Percentiles rank a stretch among this genome's conserved stretches.
Evolutionary conservation across 2,888 invertebrate species (phyloP).

Genomic region (Junonia oenone): DNA sequence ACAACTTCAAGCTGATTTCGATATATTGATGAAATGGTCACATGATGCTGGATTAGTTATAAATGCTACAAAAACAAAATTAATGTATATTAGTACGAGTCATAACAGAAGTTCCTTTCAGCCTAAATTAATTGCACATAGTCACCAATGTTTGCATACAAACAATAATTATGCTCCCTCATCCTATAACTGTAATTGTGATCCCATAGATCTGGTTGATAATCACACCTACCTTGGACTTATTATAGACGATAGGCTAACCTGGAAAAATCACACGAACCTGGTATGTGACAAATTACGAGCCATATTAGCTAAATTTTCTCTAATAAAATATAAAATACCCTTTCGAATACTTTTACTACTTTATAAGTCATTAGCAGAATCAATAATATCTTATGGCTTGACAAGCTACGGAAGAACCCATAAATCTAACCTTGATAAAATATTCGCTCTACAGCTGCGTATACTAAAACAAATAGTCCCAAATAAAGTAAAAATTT

Average conservation of each 20-base stretch:
- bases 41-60: background rate
- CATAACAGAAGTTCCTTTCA: too few relatives aligned
- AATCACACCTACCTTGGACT: constrained; percentile 17
- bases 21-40: background rate
- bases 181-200: constrained; percentile 9
- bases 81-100: background rate
- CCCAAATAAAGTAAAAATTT: background rate
- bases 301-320: constrained; percentile 14
- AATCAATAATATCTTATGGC: constrained; percentile 3
- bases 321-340: constrained; percentile 10
- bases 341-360: constrained; percentile 9
- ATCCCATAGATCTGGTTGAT: constrained; percentile 6
- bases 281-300: constrained; percentile 6
- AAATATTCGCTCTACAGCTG: too few relatives aligned
- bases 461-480: too few relatives aligned
- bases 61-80: background rate
- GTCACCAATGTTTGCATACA: too few relatives aligned
- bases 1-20: background rate
- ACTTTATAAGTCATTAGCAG: constrained; percentile 9
- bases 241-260: constrained; percentile 13
- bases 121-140: too few relatives aligned
- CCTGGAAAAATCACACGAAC: constrained; percentile 7
- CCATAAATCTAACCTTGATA: too few relatives aligned
- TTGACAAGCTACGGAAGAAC: background rate
- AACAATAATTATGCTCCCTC: too few relatives aligned